Percentiles rank a stretch among this genome's conserved stretches.
These are phyloP conservation scores for Gobio occitaniae DNA, from an alignment of 2,797 vertebrate species.

Conservation along the genomic window DNA sequence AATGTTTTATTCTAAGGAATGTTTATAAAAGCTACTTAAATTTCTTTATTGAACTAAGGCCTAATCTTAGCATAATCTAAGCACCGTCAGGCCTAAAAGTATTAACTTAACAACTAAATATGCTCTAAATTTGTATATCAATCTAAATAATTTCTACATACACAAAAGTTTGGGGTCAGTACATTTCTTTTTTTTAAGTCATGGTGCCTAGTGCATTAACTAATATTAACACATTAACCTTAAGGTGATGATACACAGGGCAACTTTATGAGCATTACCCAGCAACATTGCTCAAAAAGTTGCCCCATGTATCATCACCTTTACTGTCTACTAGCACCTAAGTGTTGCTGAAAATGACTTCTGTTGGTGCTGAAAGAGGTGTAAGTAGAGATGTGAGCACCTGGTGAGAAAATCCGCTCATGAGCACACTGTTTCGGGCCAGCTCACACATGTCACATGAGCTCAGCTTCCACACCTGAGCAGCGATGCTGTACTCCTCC, in stretches of 20 bases:
- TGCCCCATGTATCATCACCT: too few species aligned
- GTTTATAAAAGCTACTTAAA: background rate
- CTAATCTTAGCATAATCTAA: background rate
- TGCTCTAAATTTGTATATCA: too few species aligned
- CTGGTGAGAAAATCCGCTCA: constrained; percentile 97
- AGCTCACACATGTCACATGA: constrained; percentile 99
- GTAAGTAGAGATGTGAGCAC: constrained; percentile 67
- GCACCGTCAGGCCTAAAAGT: background rate
- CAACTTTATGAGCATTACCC: too few species aligned
- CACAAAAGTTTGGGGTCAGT: too few species aligned
- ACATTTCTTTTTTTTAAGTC: too few species aligned
- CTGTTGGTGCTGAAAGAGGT: background rate
- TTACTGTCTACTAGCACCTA: background rate
- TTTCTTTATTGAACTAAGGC: background rate
- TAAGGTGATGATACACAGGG: too few species aligned
- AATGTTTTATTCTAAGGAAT: background rate
- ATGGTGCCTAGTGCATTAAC: background rate
- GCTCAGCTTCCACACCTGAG: constrained; percentile 98
- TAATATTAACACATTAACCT: background rate
- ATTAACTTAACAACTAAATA: background rate
- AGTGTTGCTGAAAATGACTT: background rate
- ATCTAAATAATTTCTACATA: too few species aligned
- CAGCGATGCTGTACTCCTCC: constrained; percentile 98
- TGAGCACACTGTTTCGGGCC: constrained; percentile 95
- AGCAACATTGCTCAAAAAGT: too few species aligned